Percentiles rank a stretch among this genome's conserved stretches.
Conservation (phyloP, 2,888 invertebrate genomes). For the Drosophila buzzatii region DNA sequence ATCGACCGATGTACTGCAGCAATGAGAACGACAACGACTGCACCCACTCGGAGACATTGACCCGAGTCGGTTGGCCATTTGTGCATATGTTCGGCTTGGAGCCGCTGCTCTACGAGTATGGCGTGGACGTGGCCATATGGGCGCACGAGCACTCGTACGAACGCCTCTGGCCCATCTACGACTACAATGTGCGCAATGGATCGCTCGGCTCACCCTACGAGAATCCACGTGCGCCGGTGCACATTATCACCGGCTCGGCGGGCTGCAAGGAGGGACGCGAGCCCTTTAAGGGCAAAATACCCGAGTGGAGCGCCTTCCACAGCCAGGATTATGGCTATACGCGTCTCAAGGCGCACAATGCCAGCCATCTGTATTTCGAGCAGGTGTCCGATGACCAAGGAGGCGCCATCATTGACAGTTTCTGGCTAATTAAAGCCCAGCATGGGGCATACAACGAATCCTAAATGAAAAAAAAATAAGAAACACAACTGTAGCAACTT, state of each 20-base stretch:
- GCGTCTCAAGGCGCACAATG: conserved; percentile 91
- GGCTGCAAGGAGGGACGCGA: conserved; percentile 95
- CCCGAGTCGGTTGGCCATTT: conserved; percentile 89
- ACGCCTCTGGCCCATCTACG: conserved; percentile 96
- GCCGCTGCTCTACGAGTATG: conserved; percentile 93
- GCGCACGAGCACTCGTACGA: conserved; percentile 99
- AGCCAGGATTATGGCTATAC: conserved; percentile 97
- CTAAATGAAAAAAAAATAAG: conserved; percentile 10
- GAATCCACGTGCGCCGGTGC: conserved; percentile 93
- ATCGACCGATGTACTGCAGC: conserved; percentile 96
- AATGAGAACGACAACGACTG: conserved; percentile 94
- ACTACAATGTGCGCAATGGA: conserved; percentile 90
- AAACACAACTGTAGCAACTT: conserved; percentile 39
- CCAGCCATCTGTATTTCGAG: conserved; percentile 94
- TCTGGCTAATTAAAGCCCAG: conserved; percentile 89
- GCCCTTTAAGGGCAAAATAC: conserved; percentile 87
- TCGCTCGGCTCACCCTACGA: conserved; percentile 86
- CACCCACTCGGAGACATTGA: conserved; percentile 87
- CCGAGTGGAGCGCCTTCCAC: conserved; percentile 93
- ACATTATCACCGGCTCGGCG: conserved; percentile 95
- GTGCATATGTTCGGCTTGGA: conserved; percentile 91
- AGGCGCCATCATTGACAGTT: conserved; percentile 89
- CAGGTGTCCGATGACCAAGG: conserved; percentile 92
- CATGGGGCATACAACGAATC: conserved; percentile 69
- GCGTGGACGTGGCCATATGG: conserved; percentile 97